Evolutionary conservation across 2,113 vertebrate species (phyloP).

Genomic region (Rhizomys pruinosus): DNA sequence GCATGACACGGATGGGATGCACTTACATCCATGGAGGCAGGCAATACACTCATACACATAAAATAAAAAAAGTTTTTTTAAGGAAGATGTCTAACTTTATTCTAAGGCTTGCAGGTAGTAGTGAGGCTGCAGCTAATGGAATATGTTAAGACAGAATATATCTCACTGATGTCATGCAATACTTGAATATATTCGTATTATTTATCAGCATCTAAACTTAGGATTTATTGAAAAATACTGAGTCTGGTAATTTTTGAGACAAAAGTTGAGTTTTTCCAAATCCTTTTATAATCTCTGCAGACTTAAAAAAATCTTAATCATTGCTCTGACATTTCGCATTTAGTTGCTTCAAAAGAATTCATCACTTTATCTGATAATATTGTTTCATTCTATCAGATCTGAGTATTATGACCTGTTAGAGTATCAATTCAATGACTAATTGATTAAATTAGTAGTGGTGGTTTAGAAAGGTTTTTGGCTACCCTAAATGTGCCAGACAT

Average conservation of each 20-base stretch:
- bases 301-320: slow-evolving; percentile 8
- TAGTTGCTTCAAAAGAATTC: slow-evolving; percentile 49
- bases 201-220: slow-evolving; percentile 38
- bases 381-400: neutral
- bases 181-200: neutral
- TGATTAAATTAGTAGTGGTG: slow-evolving; percentile 38
- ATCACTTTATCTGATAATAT: slow-evolving; percentile 5
- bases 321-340: slow-evolving; percentile 39
- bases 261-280: slow-evolving; percentile 36
- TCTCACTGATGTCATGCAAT: neutral
- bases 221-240: neutral
- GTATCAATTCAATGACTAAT: slow-evolving; percentile 20
- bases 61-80: too few relatives aligned
- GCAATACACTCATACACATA: too few relatives aligned
- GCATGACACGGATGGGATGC: too few relatives aligned
- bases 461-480: slow-evolving; percentile 28
- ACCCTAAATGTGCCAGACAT: neutral
- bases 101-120: neutral
- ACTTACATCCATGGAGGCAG: too few relatives aligned
- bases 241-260: slow-evolving; percentile 18
- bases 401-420: neutral
- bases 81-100: neutral
- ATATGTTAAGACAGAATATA: neutral
- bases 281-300: slow-evolving; percentile 25
- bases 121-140: neutral